Percentiles rank a stretch among this genome's conserved stretches.
phyloP scores from a whole-genome alignment of 2,113 vertebrate genomes.

The Ursus arctos region DNA sequence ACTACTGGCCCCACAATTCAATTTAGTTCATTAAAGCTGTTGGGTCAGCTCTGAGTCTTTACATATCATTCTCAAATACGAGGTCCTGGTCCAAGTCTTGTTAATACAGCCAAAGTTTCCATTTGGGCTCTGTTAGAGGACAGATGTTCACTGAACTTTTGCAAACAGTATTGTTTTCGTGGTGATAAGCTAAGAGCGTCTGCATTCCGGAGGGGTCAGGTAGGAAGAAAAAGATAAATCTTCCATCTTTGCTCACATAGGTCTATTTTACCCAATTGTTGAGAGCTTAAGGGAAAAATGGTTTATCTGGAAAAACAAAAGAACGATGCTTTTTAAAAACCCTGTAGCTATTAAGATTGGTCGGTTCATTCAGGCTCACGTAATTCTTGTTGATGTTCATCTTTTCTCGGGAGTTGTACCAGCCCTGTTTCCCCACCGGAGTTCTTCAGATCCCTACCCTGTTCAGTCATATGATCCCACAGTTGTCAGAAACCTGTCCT shows the following conservation, averaged over 20 bases:
- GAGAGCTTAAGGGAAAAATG: not conserved
- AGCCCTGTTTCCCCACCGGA: not conserved
- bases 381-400: not conserved
- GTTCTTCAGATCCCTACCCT: not conserved
- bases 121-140: not conserved
- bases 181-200: not conserved
- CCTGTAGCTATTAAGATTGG: not conserved
- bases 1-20: not conserved
- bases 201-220: not conserved
- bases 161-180: not conserved
- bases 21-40: not conserved
- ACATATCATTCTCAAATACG: not conserved
- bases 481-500: not conserved
- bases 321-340: not conserved
- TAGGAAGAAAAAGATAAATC: not conserved
- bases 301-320: not conserved
- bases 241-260: not conserved
- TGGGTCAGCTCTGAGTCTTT: not conserved
- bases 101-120: not conserved
- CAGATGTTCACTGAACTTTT: not conserved
- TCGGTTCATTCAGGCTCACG: not conserved
- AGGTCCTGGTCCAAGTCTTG: not conserved
- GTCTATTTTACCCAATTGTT: not conserved
- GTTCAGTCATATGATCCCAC: not conserved
- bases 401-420: not conserved